Conservation (phyloP, 64 coral and sea anemone species). For the Stylophora pistillata region DNA sequence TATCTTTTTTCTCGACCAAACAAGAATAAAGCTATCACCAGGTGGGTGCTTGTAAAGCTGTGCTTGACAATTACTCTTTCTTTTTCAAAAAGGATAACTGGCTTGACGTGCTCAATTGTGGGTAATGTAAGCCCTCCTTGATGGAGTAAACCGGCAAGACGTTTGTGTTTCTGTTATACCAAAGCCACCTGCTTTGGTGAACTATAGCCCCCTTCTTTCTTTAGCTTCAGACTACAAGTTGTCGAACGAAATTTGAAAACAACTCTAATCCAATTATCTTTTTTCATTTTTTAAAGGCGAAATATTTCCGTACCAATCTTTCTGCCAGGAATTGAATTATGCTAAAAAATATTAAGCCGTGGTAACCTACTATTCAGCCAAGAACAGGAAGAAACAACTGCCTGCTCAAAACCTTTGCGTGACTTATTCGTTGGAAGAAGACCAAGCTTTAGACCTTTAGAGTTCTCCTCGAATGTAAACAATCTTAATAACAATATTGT, state of each 20-base stretch:
- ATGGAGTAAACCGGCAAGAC: not conserved
- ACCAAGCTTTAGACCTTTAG: not conserved
- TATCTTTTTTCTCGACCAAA: not conserved
- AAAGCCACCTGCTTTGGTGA: not conserved
- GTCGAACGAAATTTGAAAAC: not conserved
- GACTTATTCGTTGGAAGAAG: not conserved
- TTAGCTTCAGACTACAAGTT: not conserved
- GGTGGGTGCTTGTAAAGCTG: not conserved
- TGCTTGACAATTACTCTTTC: not conserved
- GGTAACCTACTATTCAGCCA: too few species aligned
- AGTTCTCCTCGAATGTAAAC: not conserved
- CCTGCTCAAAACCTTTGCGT: not conserved
- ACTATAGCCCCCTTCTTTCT: not conserved
- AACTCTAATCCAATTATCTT: not conserved
- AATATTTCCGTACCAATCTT: too few species aligned
- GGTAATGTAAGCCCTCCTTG: not conserved
- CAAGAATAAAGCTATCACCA: not conserved
- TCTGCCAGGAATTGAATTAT: too few species aligned
- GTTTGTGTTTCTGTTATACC: not conserved
- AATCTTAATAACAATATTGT: not conserved
- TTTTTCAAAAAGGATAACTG: not conserved
- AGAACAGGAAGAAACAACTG: not conserved
- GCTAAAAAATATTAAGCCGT: too few species aligned
- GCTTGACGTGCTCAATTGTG: not conserved
- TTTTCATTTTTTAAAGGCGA: not conserved